These are phyloP conservation scores for Perccottus glenii DNA, from an alignment of 2,113 vertebrate genomes.

Conservation along the genomic window DNA sequence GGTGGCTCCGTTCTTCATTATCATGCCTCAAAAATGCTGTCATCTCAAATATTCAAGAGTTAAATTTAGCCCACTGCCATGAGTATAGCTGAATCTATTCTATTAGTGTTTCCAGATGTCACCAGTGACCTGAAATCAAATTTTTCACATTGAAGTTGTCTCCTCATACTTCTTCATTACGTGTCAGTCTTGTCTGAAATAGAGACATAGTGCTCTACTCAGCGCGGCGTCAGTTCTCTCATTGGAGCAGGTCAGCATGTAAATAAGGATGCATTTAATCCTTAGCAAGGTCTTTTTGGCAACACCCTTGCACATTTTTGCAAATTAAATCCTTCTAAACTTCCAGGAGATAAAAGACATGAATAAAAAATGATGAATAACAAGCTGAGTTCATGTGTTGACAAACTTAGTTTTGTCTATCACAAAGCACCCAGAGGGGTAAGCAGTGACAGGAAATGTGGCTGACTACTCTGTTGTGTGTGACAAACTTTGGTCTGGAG, in stretches of 20 bases:
- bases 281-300: neutral
- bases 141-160: constrained; percentile 37
- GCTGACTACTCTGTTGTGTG: constrained; percentile 49
- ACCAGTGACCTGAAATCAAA: constrained; percentile 28
- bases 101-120: constrained; percentile 73
- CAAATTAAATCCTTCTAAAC: constrained; percentile 13
- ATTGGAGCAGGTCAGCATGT: constrained; percentile 13
- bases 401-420: constrained; percentile 12
- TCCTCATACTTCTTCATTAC: constrained; percentile 39
- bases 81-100: constrained; percentile 61
- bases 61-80: constrained; percentile 68
- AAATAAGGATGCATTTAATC: constrained; percentile 30
- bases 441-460: constrained; percentile 38
- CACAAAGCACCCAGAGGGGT: constrained; percentile 24
- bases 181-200: constrained; percentile 47
- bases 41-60: constrained; percentile 34
- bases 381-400: constrained; percentile 33
- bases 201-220: constrained; percentile 39
- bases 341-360: constrained; percentile 8
- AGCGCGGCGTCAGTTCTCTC: constrained; percentile 27
- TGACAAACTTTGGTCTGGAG: constrained; percentile 60
- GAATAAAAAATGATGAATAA: constrained; percentile 11
- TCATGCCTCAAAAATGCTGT: constrained; percentile 58
- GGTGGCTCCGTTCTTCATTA: constrained; percentile 31
- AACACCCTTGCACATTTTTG: neutral